Conservation (phyloP, 92 coral and sea anemone genomes). For the Plumapathes pennacea region DNA sequence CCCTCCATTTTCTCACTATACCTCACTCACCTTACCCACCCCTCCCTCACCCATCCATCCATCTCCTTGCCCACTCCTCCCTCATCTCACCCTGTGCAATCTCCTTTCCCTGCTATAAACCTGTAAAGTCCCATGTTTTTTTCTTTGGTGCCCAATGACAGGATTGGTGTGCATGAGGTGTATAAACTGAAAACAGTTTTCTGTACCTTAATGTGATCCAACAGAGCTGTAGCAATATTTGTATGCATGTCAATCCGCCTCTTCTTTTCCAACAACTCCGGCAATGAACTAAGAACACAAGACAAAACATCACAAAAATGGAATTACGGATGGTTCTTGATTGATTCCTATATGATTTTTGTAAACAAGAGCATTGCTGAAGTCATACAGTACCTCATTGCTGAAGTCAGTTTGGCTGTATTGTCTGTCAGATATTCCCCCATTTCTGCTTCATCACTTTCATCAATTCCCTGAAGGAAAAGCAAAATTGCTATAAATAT, state of each 20-base stretch:
- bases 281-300: constrained; percentile 69
- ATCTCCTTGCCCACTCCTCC: no score
- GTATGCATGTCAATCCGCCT: constrained; percentile 96
- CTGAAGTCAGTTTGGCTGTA: constrained; percentile 94
- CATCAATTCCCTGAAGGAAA: constrained; percentile 82
- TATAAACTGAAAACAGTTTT: no score
- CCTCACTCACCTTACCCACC: no score
- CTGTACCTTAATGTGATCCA: constrained; percentile 97
- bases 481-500: not conserved
- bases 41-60: no score
- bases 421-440: constrained; percentile 80
- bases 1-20: no score
- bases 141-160: no score
- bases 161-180: no score
- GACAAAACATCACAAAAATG: not conserved
- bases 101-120: no score
- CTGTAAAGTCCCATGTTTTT: no score
- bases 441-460: constrained; percentile 75
- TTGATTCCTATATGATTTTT: not conserved
- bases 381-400: constrained; percentile 73
- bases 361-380: not conserved
- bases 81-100: no score
- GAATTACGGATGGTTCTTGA: not conserved
- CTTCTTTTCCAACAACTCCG: constrained; percentile 96
- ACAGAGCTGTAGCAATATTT: constrained; percentile 91